Conservation (phyloP, 2,888 invertebrate species). For the Pheosia tremula region DNA sequence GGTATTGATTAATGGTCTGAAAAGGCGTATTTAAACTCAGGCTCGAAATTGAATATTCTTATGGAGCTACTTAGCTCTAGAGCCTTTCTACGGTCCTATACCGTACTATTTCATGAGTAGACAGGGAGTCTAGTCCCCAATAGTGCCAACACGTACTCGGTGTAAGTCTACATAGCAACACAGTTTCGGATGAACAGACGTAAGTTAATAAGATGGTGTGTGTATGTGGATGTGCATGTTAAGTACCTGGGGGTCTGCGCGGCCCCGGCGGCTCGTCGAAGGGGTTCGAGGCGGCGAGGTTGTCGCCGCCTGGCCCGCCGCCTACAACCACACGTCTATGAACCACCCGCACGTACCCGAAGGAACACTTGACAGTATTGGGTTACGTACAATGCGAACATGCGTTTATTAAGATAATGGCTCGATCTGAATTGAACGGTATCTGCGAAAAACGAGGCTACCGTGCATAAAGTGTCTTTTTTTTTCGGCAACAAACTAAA, state of each 20-base stretch:
- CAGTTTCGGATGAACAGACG: conserved; percentile 1
- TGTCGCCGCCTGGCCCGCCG: conserved; percentile 86
- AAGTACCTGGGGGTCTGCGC: conserved; percentile 80
- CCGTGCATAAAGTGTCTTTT: too few species aligned
- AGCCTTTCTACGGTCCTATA: too few species aligned
- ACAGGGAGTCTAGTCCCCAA: too few species aligned
- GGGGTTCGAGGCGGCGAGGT: conserved; percentile 94
- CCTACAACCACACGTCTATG: conserved; percentile 72
- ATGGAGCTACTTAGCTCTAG: too few species aligned
- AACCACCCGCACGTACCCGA: conserved; percentile 49
- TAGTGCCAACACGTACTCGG: too few species aligned
- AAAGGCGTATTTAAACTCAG: too few species aligned
- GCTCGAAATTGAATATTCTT: too few species aligned
- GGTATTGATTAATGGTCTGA: too few species aligned
- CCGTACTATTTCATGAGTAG: too few species aligned
- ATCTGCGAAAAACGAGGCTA: background rate
- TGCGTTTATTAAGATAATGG: background rate
- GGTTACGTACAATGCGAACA: background rate
- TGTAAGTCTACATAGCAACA: too few species aligned
- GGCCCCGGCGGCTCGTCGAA: conserved; percentile 91
- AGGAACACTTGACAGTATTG: conserved; percentile 29
- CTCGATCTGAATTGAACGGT: too few species aligned
- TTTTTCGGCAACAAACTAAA: background rate
- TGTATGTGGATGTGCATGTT: conserved; percentile 64
- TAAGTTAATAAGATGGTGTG: conserved; percentile 51